Evolutionary conservation across 2,888 invertebrate species (phyloP).

Genomic region (Molorchus minor): DNA sequence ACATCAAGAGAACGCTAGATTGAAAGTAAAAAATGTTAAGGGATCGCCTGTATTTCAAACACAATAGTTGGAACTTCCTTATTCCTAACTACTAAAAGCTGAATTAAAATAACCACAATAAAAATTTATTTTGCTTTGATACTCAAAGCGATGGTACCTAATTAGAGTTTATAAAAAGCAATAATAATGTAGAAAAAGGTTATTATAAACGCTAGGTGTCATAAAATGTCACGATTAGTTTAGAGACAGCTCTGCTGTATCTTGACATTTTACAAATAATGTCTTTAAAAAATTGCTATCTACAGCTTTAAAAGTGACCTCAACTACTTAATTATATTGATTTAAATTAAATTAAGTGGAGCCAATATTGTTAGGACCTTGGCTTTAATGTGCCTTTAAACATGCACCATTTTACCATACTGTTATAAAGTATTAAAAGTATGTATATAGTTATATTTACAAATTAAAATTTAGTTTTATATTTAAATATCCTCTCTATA

Average conservation of each 20-base stretch:
- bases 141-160: too few species aligned
- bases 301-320: conserved; percentile 38
- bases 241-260: neutral
- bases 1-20: too few species aligned
- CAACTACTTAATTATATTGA: conserved; percentile 24
- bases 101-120: too few species aligned
- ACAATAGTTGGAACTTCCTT: too few species aligned
- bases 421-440: conserved; percentile 16
- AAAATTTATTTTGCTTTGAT: too few species aligned
- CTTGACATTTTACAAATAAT: conserved; percentile 9
- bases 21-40: too few species aligned
- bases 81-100: too few species aligned
- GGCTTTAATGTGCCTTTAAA: conserved; percentile 33
- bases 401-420: conserved; percentile 30
- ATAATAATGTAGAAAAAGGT: too few species aligned
- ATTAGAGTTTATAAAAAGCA: too few species aligned
- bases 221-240: too few species aligned
- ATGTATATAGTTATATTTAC: conserved; percentile 24
- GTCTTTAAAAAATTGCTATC: conserved; percentile 23
- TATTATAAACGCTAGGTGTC: too few species aligned
- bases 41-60: too few species aligned
- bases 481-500: conserved; percentile 21
- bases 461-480: conserved; percentile 23
- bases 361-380: conserved; percentile 32
- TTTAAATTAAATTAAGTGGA: conserved; percentile 23